Conservation (phyloP, 2,113 vertebrate species). For the Coracopsis vasa region DNA sequence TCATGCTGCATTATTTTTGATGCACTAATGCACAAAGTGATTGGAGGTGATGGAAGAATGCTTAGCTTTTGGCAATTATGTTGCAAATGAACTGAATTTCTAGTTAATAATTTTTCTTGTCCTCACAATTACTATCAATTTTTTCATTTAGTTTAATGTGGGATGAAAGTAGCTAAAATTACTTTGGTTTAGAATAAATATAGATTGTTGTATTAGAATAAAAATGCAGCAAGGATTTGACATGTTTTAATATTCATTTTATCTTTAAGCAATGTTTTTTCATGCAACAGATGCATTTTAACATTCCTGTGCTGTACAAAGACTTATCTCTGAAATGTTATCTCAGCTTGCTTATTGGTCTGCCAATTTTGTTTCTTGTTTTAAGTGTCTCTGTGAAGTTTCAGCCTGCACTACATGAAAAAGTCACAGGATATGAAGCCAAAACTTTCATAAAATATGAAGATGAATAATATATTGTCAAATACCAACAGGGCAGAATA, state of each 20-base stretch:
- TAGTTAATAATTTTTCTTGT: not conserved
- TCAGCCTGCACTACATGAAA: not conserved
- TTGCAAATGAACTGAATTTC: not conserved
- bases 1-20: not conserved
- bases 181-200: not conserved
- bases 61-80: not conserved
- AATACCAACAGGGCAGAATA: not conserved
- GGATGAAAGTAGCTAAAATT: not conserved
- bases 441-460: not conserved
- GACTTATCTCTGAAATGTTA: not conserved
- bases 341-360: not conserved
- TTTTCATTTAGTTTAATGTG: slow-evolving; percentile 27
- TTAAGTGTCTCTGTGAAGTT: not conserved
- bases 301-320: not conserved
- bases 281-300: not conserved
- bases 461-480: not conserved
- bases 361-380: not conserved
- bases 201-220: not conserved
- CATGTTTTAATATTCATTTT: not conserved
- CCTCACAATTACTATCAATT: not conserved
- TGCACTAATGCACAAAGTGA: not conserved
- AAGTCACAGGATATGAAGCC: not conserved
- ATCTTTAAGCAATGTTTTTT: slow-evolving; percentile 17
- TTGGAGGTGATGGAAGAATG: not conserved
- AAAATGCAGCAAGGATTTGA: not conserved